phyloP scores from a whole-genome alignment of 2,113 vertebrate genomes.

The Tiliqua scincoides region DNA sequence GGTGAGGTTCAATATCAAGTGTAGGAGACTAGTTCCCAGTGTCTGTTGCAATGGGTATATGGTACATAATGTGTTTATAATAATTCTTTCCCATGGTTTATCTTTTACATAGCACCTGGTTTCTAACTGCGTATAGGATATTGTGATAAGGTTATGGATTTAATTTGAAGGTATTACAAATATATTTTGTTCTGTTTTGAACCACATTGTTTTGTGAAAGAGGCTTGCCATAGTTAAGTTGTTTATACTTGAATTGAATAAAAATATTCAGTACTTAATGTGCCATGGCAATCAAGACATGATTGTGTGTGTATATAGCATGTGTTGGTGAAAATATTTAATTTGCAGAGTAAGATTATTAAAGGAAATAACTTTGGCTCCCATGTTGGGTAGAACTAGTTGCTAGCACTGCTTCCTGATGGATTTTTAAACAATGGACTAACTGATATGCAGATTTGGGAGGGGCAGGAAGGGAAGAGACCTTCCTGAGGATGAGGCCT shows the following conservation, averaged over 20 bases:
- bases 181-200: not conserved
- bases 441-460: not conserved
- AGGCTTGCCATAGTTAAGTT: not conserved
- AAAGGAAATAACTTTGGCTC: not conserved
- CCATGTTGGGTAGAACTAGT: not conserved
- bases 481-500: not conserved
- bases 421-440: not conserved
- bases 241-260: not conserved
- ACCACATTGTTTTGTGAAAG: not conserved
- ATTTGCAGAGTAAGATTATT: not conserved
- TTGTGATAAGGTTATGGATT: too few relatives aligned
- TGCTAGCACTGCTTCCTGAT: not conserved
- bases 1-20: not conserved
- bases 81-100: not conserved
- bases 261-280: not conserved
- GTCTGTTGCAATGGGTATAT: too few relatives aligned
- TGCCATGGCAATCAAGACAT: not conserved
- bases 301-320: not conserved
- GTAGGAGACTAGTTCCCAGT: not conserved
- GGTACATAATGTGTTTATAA: too few relatives aligned
- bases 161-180: not conserved
- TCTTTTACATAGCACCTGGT: not conserved
- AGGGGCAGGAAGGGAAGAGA: not conserved
- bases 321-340: not conserved
- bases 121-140: not conserved